These are phyloP conservation scores for Xanthostigma xanthostigma DNA, from an alignment of 2,888 invertebrate genomes.

Conservation along the genomic window DNA sequence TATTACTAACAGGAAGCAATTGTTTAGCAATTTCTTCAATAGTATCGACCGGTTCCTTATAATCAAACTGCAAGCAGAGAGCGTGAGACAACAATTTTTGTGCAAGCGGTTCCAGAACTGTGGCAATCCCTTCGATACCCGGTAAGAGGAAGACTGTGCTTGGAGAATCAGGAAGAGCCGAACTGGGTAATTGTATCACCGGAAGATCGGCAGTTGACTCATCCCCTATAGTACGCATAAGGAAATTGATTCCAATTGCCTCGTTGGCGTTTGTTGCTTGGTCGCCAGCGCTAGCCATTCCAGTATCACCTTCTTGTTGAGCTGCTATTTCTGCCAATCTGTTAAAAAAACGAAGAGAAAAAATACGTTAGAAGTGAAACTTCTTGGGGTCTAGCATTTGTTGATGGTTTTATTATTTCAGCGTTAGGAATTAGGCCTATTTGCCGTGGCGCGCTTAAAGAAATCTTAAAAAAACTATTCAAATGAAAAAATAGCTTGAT, in stretches of 20 bases:
- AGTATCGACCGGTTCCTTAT: constrained; percentile 27
- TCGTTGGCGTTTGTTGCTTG: constrained; percentile 10
- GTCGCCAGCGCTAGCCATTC: not conserved
- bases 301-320: constrained; percentile 2
- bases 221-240: constrained; percentile 45
- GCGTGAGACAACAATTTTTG: constrained; percentile 34
- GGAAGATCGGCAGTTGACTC: constrained; percentile 36
- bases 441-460: too few species aligned
- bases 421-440: too few species aligned
- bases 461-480: not conserved
- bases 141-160: constrained; percentile 44
- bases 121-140: constrained; percentile 50
- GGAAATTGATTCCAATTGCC: constrained; percentile 32
- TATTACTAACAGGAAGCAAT: constrained; percentile 33
- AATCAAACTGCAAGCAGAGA: constrained; percentile 37
- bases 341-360: not conserved
- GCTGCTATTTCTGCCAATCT: constrained; percentile 23
- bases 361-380: too few species aligned
- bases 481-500: not conserved
- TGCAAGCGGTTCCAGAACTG: constrained; percentile 35
- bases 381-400: too few species aligned
- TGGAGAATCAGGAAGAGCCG: constrained; percentile 7
- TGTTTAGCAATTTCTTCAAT: constrained; percentile 35
- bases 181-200: constrained; percentile 31
- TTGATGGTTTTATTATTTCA: too few species aligned